Base-by-base conservation (phyloP, 2,113 vertebrate species). In the Ameiurus melas region DNA sequence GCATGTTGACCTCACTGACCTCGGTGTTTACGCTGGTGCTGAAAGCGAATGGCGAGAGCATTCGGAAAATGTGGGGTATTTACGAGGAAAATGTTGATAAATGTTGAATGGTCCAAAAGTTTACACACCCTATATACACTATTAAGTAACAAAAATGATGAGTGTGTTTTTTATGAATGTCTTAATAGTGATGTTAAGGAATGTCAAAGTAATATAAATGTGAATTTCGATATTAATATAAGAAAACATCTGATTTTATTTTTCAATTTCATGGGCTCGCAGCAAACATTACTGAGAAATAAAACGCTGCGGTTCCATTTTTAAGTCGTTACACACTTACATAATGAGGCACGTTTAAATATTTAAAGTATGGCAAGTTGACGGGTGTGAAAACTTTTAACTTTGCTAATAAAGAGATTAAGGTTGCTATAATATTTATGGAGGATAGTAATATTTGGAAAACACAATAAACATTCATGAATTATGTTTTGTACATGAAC, bases 1-100 rank as follows among this genome's bases (percentile, higher is more conserved):
- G 71, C 43, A 83, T 53, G 30, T 53, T 87, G 83, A 78, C 83
- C 47, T 81, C 62, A 82, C 47, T 81, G 87, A 85, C 85, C 89
- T 22, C 39, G 66, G 62, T 77, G 84, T 81, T 73, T 73, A 75
- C 12, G 27, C 39, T 47, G 51, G 58, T 64, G 14, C 58, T 77
- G 60, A 57, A 64, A 77, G 83, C 86, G 73, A 73, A 58, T 1
- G 80, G 13, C 20, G 12, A 62, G 57, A 62, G 57, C 80, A 27
- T 62, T 83, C 2, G 4, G 20, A 43, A 83, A 62, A 62, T 83
- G 33, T 62, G 9, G 19, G 5, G 33, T 27, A 62, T 83, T 62
- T 16, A 33, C 27, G 6, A 43, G 33, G 19, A 43, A 60, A 71
- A 39, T 60, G 84, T 83, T 47, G 53, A 85, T 78, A 55, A 78